Conservation (phyloP, 2,113 vertebrate genomes). For the Pheucticus melanocephalus region DNA sequence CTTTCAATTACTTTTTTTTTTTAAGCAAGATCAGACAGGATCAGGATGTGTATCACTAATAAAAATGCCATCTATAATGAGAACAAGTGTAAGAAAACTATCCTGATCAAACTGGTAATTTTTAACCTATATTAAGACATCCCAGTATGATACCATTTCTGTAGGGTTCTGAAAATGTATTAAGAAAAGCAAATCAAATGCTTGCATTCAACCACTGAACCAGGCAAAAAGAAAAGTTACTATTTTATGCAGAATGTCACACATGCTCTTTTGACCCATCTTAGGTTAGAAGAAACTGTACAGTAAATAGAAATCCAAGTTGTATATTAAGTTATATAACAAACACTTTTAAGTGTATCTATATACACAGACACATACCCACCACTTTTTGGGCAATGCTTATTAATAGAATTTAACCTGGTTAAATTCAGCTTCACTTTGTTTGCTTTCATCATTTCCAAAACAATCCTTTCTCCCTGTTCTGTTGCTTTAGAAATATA, state of each 20-base stretch:
- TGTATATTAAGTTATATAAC: not conserved
- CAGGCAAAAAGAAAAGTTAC: not conserved
- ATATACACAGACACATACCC: not conserved
- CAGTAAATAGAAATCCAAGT: not conserved
- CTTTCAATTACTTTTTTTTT: not conserved
- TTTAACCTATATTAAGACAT: not conserved
- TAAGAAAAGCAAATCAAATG: not conserved
- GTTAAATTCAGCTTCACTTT: not conserved
- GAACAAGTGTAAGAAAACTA: not conserved
- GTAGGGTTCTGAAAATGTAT: not conserved
- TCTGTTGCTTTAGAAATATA: conserved; percentile 18
- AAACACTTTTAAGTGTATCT: not conserved
- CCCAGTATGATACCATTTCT: not conserved
- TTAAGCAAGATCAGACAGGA: not conserved
- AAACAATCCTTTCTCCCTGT: conserved; percentile 1
- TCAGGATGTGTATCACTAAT: not conserved
- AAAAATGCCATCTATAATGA: not conserved
- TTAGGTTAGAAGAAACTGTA: not conserved
- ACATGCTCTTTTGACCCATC: not conserved
- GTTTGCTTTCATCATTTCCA: conserved; percentile 11
- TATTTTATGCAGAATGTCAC: not conserved
- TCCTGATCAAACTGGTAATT: not conserved
- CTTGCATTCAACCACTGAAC: not conserved
- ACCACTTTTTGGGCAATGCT: not conserved
- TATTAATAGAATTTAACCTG: not conserved